Evolutionary conservation across 2,113 vertebrate species (phyloP), one percentile per base, ranked within the genome.

Genomic region (Morphnarchus princeps): DNA sequence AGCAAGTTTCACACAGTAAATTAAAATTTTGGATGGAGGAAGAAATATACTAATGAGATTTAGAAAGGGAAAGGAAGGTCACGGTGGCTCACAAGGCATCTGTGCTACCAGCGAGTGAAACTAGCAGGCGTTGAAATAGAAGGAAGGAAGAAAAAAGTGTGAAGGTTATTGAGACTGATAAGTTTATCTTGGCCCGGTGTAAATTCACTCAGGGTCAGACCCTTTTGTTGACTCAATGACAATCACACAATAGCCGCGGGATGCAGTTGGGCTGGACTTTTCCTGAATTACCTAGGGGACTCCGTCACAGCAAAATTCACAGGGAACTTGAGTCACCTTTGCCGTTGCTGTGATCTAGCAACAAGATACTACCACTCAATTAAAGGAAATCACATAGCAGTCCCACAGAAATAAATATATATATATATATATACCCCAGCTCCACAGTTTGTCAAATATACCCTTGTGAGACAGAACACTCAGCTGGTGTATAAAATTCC

Each of bases 191-290:
- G 96, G 81, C 95, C 52, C 15, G 2, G 2, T 77, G 74, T n/a
- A 93, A 76, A 91, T 94, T 90, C 74, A 97, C 49, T 96, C 95
- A 89, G 90, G 73, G 93, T 97, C 96, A 97, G 66, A 92, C 34
- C 89, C 96, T 96, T 97, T 96, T 95, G 85, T 91, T 98, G 94
- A 96, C 77, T 97, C 97, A 98, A 92, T 88, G 45, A 81, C 81
- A 72, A 40, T 95, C 96, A 94, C 81, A 96, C 93, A 98, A 93
- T 94, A 91, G 76, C 50, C 1, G 4, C 70, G 76, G 72, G 89
- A 96, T 93, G 71, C 1, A 0, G 55, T 24, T 86, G 89, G 93
- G 92, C 66, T 80, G 79, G 92, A 88, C 87, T 93, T 94, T 93
- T 95, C 93, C 95, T 96, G 95, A 95, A 95, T 96, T 95, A 91